Percentiles rank a stretch among this genome's conserved stretches.
Evolutionary conservation across 2,113 vertebrate genomes (phyloP).

Genomic region (Apteryx owenii): DNA sequence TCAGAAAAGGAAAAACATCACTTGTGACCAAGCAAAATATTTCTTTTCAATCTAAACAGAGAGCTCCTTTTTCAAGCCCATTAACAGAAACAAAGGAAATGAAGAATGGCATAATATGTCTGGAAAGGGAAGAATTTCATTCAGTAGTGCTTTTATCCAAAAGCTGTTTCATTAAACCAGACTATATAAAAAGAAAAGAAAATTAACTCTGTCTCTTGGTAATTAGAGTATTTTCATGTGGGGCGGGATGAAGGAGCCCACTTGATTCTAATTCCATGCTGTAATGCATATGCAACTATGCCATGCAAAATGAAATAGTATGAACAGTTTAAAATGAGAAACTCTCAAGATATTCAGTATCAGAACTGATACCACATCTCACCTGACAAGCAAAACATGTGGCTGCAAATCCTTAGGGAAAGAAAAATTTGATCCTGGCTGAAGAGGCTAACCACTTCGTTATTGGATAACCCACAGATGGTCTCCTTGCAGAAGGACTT

Average conservation of each 20-base stretch:
- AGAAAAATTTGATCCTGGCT: not conserved
- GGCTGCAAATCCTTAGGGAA: not conserved
- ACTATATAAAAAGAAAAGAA: not conserved
- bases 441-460: not conserved
- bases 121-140: not conserved
- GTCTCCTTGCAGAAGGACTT: not conserved
- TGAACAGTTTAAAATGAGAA: not conserved
- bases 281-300: not conserved
- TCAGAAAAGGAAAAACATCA: not conserved
- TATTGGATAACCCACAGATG: not conserved
- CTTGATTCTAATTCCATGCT: not conserved
- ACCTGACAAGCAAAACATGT: not conserved
- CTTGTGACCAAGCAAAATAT: not conserved
- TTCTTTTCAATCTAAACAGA: not conserved
- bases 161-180: not conserved
- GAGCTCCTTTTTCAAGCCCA: not conserved
- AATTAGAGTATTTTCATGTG: not conserved
- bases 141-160: not conserved
- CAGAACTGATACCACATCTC: not conserved
- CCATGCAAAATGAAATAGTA: not conserved
- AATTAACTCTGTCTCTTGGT: not conserved
- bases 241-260: not conserved
- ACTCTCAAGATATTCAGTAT: not conserved
- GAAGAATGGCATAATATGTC: not conserved
- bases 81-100: not conserved